These are phyloP conservation scores for Cossypha polioptera DNA, from an alignment of 2,797 vertebrate genomes.

Conservation along the genomic window DNA sequence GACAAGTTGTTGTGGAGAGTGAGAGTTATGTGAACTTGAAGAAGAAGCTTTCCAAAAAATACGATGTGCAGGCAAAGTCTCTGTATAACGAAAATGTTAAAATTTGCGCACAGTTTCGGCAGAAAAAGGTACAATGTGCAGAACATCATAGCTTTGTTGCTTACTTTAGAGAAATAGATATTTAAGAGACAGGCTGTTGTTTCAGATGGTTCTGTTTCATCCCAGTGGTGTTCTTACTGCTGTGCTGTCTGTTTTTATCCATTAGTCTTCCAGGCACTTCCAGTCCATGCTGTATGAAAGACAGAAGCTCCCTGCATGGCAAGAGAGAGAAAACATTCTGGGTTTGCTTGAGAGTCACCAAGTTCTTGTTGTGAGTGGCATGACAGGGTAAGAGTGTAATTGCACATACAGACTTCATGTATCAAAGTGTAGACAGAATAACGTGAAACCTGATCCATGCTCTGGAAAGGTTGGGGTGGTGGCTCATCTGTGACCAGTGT, in stretches of 20 bases:
- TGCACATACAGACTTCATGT: background rate
- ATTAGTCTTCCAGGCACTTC: conserved; percentile 86
- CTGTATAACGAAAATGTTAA: conserved; percentile 84
- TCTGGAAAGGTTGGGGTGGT: background rate
- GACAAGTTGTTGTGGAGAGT: conserved; percentile 79
- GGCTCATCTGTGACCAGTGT: background rate
- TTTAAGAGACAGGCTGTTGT: background rate
- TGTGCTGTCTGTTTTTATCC: background rate
- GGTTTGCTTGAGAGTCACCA: conserved; percentile 82
- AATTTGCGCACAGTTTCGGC: conserved; percentile 85
- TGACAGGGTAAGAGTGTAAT: conserved; percentile 88
- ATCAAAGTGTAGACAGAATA: background rate
- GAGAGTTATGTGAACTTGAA: conserved; percentile 91
- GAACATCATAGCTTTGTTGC: background rate
- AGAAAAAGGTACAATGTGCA: conserved; percentile 78
- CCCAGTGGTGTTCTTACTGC: background rate
- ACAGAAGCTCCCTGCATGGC: conserved; percentile 91
- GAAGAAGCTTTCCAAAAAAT: conserved; percentile 84
- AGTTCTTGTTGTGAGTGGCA: conserved; percentile 95
- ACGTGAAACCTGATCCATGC: background rate
- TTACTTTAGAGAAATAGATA: background rate
- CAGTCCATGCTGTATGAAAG: conserved; percentile 89
- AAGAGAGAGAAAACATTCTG: conserved; percentile 87
- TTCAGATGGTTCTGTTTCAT: background rate
- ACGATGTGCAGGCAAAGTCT: conserved; percentile 77